Evolutionary conservation across 2,797 vertebrate species (phyloP), one percentile per base, ranked within the genome.

Genomic region (Mus caroli): DNA sequence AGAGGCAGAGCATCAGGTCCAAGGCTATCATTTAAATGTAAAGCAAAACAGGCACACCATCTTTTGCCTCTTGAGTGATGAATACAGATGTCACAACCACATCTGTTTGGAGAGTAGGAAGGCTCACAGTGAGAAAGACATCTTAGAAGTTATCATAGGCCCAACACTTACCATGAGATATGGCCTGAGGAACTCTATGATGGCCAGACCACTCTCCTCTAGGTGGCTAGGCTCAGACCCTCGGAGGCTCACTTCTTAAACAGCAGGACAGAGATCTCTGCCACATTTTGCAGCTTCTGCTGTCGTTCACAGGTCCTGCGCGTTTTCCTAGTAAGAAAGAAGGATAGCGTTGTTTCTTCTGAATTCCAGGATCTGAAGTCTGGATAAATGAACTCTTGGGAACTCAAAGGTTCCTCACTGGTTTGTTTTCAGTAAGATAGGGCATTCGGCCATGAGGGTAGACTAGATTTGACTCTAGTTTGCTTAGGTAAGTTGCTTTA

Each of bases 391-490:
- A 31, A 34, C 58, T 15, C 58, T 84, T 71, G 10, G 83, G 79
- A 80, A 83, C 34, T 0, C 62, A 10, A 1, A 14, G 28, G 22
- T 50, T 84, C 79, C 34, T 95, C 82, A 46, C 46, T 46, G 8
- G 4, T 31, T 67, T 14, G 15, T 94, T 91, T 71, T 50, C 50
- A 22, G 11, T 34, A 19, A 20, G 19, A 89, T 26, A 3, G 11
- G 56, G 87, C 12, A 31, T n/a, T 43, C 46, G 73, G 46, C 34
- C 20, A 26, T 54, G 75, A 15, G 24, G 31, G 82, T 20, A 31
- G 52, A 88, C 77, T 28, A 15, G 62, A 43, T 58, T 76, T 86
- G 92, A 90, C 71, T 95, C 76, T 46, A 83, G 37, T 43, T 76
- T 75, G 85, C 60, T 88, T 71, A 82, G 37, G 43, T 75, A 75